phyloP scores from a whole-genome alignment of 2,797 vertebrate genomes.

The Serranus cabrilla region DNA sequence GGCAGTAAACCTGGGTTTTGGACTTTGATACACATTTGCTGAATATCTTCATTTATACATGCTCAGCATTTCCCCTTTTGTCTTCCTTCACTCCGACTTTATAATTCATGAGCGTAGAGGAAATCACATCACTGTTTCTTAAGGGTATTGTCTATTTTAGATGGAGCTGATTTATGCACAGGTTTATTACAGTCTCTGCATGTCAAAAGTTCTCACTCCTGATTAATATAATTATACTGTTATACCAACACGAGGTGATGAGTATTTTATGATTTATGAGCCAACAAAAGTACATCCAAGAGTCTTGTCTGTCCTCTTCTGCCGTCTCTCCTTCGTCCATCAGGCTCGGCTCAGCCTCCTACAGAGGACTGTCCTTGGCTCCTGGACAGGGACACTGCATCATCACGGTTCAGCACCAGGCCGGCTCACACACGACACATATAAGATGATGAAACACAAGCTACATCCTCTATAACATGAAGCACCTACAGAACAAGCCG shows the following conservation, averaged over 20 bases:
- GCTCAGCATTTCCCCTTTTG: slow-evolving; percentile 45
- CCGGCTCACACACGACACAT: slow-evolving; percentile 50
- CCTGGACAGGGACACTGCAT: slow-evolving; percentile 66
- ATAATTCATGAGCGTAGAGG: slow-evolving; percentile 58
- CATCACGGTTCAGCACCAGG: slow-evolving; percentile 60
- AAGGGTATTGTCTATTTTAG: slow-evolving; percentile 48
- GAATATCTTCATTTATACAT: slow-evolving; percentile 47
- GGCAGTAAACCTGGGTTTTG: slow-evolving; percentile 43
- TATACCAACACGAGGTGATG: slow-evolving; percentile 23
- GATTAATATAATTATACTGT: slow-evolving; percentile 55
- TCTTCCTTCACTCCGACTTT: slow-evolving; percentile 45
- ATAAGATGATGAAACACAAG: slow-evolving; percentile 54
- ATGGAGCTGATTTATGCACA: slow-evolving; percentile 51
- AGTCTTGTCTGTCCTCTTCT: slow-evolving; percentile 34
- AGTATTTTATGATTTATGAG: slow-evolving; percentile 37
- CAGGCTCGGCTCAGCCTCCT: slow-evolving; percentile 47
- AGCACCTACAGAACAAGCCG: slow-evolving; percentile 32
- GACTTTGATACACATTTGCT: slow-evolving; percentile 36
- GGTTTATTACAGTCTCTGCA: slow-evolving; percentile 21
- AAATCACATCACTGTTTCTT: slow-evolving; percentile 39
- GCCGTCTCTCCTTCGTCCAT: slow-evolving; percentile 50
- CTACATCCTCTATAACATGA: slow-evolving; percentile 27
- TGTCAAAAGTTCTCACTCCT: slow-evolving; percentile 44
- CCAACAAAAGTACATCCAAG: slow-evolving; percentile 29
- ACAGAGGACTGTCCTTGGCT: slow-evolving; percentile 69